Evolutionary conservation across 2,888 invertebrate genomes (phyloP).

Genomic region (Polydrusus tereticollis): DNA sequence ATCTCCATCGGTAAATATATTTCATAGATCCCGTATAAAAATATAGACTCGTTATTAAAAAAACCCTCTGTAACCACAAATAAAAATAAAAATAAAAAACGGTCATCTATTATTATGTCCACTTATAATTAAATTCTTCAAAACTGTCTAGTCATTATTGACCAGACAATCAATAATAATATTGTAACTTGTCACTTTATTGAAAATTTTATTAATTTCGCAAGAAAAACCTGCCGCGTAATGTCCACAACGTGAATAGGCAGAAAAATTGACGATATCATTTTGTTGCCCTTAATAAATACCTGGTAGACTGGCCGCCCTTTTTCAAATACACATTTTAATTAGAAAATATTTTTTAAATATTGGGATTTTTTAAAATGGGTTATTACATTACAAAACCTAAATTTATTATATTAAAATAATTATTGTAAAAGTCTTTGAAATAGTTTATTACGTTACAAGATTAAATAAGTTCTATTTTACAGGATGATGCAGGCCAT

Average conservation of each 20-base stretch:
- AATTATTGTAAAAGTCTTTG: too few relatives aligned
- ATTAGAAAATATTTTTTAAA: not conserved
- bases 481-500: too few relatives aligned
- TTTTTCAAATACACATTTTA: too few relatives aligned
- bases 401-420: too few relatives aligned
- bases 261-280: conserved; percentile 40
- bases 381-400: too few relatives aligned
- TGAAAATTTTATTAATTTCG: conserved; percentile 40
- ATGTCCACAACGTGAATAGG: conserved; percentile 34
- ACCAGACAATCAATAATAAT: conserved; percentile 42
- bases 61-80: not conserved
- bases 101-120: not conserved
- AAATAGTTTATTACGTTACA: too few relatives aligned
- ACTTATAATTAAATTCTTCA: conserved; percentile 31
- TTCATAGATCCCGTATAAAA: too few relatives aligned
- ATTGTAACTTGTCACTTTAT: conserved; percentile 41
- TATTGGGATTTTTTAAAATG: too few relatives aligned
- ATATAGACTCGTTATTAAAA: not conserved
- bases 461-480: too few relatives aligned
- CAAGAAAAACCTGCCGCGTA: conserved; percentile 40
- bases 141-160: conserved; percentile 37
- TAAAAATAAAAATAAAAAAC: not conserved
- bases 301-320: too few relatives aligned
- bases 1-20: too few relatives aligned
- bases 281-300: conserved; percentile 21